Percentiles rank a stretch among this genome's conserved stretches.
Conservation (phyloP, 1,140 invertebrate genomes). For the Sitophilus oryzae region DNA sequence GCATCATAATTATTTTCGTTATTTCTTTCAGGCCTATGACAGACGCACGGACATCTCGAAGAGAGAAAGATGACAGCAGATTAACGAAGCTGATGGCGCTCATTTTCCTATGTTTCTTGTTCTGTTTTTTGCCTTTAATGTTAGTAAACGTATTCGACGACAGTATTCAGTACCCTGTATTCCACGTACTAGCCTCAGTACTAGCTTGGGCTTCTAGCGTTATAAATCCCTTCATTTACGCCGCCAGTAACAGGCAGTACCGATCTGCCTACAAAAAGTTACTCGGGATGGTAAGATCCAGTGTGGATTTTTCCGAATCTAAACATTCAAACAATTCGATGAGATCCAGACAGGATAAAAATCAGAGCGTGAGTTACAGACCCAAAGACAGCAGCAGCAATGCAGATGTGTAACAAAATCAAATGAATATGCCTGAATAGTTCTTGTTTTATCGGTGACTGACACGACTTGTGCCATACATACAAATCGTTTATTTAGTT, state of each 20-base stretch:
- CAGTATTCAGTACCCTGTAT: constrained; percentile 56
- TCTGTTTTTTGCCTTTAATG: constrained; percentile 81
- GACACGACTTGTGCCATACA: not conserved
- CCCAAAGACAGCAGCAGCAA: constrained; percentile 24
- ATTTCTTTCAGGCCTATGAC: constrained; percentile 41
- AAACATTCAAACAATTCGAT: constrained; percentile 28
- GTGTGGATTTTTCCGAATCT: constrained; percentile 33
- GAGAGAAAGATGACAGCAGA: constrained; percentile 65
- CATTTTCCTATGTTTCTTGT: constrained; percentile 77
- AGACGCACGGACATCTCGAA: constrained; percentile 46
- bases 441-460: no score
- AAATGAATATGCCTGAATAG: not conserved
- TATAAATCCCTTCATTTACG: constrained; percentile 83
- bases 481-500: not conserved
- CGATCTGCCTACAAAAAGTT: constrained; percentile 67
- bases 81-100: constrained; percentile 78
- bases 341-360: constrained; percentile 28
- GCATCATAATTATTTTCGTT: not conserved
- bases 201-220: constrained; percentile 81
- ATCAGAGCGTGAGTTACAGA: constrained; percentile 28
- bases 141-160: constrained; percentile 79
- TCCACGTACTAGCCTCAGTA: constrained; percentile 75
- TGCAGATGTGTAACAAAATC: constrained; percentile 3
- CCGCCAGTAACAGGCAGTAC: constrained; percentile 77
- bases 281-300: constrained; percentile 41